Conservation (phyloP, 2,113 vertebrate genomes). For the Neopipo cinnamomea region DNA sequence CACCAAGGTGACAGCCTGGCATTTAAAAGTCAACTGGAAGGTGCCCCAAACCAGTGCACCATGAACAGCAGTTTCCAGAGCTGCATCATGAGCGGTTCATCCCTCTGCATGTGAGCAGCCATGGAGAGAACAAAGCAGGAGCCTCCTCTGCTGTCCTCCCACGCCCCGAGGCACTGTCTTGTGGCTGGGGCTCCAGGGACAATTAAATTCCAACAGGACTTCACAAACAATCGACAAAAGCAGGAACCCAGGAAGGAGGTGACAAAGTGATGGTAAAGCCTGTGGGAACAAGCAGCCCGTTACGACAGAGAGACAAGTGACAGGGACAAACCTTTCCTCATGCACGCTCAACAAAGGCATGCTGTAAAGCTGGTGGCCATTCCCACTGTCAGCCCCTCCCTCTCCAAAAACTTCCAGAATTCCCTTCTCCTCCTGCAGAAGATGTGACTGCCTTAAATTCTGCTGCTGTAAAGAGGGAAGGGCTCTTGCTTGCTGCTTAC, state of each 20-base stretch:
- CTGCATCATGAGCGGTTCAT: not conserved
- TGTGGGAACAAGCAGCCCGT: not conserved
- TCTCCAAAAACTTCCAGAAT: not conserved
- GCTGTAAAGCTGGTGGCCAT: not conserved
- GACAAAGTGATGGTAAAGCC: not conserved
- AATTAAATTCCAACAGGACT: not conserved
- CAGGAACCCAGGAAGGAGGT: constrained; percentile 7
- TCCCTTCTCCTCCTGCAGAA: not conserved
- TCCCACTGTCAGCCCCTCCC: not conserved
- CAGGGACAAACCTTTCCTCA: not conserved
- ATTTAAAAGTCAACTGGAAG: not conserved
- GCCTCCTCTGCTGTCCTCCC: not conserved
- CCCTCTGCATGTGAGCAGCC: not conserved
- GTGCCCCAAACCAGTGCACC: fast-evolving
- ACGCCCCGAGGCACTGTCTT: not conserved
- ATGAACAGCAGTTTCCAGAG: fast-evolving
- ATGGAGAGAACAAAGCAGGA: not conserved
- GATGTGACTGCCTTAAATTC: not conserved
- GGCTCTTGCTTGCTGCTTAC: constrained; percentile 11
- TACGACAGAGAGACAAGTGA: not conserved
- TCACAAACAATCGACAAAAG: not conserved
- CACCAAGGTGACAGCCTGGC: not conserved
- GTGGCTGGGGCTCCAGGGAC: not conserved
- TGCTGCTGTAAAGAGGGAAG: not conserved
- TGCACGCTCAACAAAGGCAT: not conserved